Base-by-base conservation (phyloP, 2,888 invertebrate genomes). In the Microctonus brassicae region DNA sequence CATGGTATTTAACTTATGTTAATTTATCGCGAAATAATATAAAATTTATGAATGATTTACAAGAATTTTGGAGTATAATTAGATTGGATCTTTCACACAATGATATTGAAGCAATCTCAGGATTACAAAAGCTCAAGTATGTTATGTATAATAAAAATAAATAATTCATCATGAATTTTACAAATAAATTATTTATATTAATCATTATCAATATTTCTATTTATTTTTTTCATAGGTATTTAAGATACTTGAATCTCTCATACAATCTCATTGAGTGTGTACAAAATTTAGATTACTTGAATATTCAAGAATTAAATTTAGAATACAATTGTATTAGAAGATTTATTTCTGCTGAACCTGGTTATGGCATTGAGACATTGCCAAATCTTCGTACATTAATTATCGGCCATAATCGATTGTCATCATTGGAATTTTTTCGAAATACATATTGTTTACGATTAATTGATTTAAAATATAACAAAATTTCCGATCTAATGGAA, bases 71-170 rank as follows among this genome's bases (percentile, higher is more conserved):
- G 92, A 91, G 92, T 5, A 88, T 92, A 4, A 89, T 90, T 0
- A 84, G 89, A 64, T 86, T 93, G 69, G 90, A 92, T 85, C 82
- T 93, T 69, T 91, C 92, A 0, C 90, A 91, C 77, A 93, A 93
- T 81, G 88, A 89, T 62, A 91, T 93, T 67, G 89, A 88, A 76
- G 78, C 77, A 69, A 92, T 93, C 66, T 85, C 80, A 65, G 91
- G 91, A 22, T 81, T 92, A 34, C 84, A 90, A 68, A 89, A 85
- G 74, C 88, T 92, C 68, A 90, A 87, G 91, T 91, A 78, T 68
- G 77, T 79, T 17, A 62, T 72, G n/a, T n/a, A n/a, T n/a, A n/a
- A n/a, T n/a, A n/a, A n/a, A n/a, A n/a, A n/a, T 57, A 63, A 20
- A 67, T 22, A 24, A 42, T 61, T 69, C 10, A 58, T 33, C 33